A percentile compares a stretch with the other conserved stretches of the same genome.
phyloP scores from a whole-genome alignment of 2,888 invertebrate species.

The Elegia similella region DNA sequence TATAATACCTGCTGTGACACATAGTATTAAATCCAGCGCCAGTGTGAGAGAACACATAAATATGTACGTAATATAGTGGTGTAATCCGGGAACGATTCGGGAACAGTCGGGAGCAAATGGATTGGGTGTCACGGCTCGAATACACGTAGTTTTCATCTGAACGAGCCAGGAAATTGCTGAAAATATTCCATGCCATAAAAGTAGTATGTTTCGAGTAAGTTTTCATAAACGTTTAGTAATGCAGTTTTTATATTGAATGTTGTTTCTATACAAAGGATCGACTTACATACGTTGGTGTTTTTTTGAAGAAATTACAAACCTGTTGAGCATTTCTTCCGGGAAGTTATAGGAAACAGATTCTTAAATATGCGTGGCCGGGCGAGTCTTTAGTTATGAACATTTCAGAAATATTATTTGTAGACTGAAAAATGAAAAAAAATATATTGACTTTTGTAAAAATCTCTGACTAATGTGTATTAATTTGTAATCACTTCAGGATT shows the following conservation, averaged over 20 bases:
- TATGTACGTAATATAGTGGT: constrained; percentile 5
- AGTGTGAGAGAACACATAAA: background rate
- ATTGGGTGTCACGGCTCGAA: constrained; percentile 42
- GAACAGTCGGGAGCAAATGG: constrained; percentile 36
- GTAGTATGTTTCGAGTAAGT: background rate
- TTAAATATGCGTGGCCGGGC: too few relatives aligned
- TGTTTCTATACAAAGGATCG: background rate
- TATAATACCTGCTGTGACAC: background rate
- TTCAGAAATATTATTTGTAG: too few relatives aligned
- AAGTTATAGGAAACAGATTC: too few relatives aligned
- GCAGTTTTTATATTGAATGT: background rate
- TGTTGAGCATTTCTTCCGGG: too few relatives aligned
- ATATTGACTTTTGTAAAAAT: too few relatives aligned
- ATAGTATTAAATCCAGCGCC: background rate
- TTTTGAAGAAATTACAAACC: too few relatives aligned
- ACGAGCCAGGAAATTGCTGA: constrained; percentile 4
- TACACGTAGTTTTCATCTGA: constrained; percentile 29
- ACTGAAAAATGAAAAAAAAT: too few relatives aligned
- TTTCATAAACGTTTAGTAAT: background rate
- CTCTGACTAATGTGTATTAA: too few relatives aligned
- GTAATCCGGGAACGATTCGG: constrained; percentile 20
- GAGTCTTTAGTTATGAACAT: too few relatives aligned
- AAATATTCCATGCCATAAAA: constrained; percentile 3
- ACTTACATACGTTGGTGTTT: background rate
- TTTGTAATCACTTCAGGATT: too few relatives aligned